Conservation (phyloP, 2,797 vertebrate species). For the Danio kyathit region DNA sequence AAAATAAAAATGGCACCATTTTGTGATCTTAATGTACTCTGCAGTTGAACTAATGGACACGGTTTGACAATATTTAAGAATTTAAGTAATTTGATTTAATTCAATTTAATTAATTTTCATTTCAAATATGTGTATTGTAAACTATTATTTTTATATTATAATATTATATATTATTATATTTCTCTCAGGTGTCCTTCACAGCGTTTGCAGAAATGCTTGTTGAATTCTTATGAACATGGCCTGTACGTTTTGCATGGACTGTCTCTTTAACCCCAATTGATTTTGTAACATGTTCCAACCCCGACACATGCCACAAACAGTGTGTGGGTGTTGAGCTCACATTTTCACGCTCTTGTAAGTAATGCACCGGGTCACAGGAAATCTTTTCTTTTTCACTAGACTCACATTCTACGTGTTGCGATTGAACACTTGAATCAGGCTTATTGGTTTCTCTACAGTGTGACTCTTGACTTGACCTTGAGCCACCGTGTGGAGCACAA, state of each 20-base stretch:
- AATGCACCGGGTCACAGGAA: not conserved
- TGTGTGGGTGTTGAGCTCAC: not conserved
- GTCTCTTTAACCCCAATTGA: not conserved
- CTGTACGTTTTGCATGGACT: not conserved
- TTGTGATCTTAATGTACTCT: no score
- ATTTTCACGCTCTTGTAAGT: not conserved
- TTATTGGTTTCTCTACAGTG: not conserved
- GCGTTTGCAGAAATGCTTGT: not conserved
- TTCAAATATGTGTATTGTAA: not conserved
- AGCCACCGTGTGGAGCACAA: conserved; percentile 16
- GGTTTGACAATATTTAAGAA: not conserved
- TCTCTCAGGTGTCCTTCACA: not conserved
- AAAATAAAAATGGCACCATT: no score
- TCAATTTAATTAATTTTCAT: not conserved
- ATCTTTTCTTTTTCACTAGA: not conserved
- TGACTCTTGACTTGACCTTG: not conserved
- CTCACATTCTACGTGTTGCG: not conserved
- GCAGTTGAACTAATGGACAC: no score
- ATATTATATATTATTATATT: no score
- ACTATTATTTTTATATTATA: not conserved
- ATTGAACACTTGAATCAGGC: conserved; percentile 1
- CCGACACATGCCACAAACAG: not conserved
- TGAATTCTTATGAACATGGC: not conserved
- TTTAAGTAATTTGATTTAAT: conserved; percentile 1
- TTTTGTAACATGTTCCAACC: not conserved